Conservation (phyloP, 2,888 invertebrate species). For the Leistus spinibarbis region DNA sequence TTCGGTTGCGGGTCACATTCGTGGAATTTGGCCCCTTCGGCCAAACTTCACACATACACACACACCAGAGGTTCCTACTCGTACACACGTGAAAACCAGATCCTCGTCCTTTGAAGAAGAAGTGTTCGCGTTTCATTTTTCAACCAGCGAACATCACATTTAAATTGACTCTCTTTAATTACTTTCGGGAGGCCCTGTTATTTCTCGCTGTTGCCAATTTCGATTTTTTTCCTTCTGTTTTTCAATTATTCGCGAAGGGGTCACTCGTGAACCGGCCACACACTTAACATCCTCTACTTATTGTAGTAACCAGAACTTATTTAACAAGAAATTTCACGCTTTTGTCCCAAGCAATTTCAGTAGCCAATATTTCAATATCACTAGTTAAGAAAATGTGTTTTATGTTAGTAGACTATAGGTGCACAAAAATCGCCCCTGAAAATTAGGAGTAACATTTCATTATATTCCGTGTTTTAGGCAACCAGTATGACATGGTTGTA, state of each 20-base stretch:
- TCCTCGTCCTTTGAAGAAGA: too few relatives aligned
- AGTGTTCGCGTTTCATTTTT: too few relatives aligned
- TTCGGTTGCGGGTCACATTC: conserved; percentile 13
- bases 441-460: too few relatives aligned
- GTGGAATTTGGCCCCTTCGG: conserved; percentile 11
- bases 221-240: neutral
- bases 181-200: neutral
- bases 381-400: too few relatives aligned
- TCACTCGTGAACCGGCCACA: neutral
- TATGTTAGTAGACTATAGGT: too few relatives aligned
- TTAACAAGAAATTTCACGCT: neutral
- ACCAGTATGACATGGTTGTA: neutral
- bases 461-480: too few relatives aligned
- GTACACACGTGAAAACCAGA: neutral
- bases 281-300: neutral
- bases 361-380: too few relatives aligned
- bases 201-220: neutral
- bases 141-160: too few relatives aligned
- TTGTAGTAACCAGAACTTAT: too few relatives aligned
- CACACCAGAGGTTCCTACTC: neutral
- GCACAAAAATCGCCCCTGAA: too few relatives aligned
- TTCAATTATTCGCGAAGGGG: neutral
- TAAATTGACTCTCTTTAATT: neutral
- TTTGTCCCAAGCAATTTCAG: neutral
- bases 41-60: neutral